Conservation (phyloP, 2,888 invertebrate genomes). For the Amiota mariae region DNA sequence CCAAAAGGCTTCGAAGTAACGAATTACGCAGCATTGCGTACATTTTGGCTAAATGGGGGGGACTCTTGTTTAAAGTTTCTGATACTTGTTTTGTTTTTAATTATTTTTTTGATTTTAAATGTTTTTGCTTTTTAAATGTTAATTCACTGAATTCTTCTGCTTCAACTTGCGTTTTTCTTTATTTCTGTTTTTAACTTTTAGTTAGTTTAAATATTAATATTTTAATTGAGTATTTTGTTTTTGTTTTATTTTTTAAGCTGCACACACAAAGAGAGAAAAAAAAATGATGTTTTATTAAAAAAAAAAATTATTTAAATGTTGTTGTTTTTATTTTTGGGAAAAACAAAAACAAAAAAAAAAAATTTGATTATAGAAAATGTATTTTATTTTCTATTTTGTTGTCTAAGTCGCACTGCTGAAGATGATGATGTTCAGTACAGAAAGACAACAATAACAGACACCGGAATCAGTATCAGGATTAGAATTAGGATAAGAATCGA, state of each 20-base stretch:
- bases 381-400: slow-evolving; percentile 29
- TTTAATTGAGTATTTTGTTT: slow-evolving; percentile 30
- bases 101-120: too few species aligned
- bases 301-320: slow-evolving; percentile 17
- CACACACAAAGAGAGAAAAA: slow-evolving; percentile 1
- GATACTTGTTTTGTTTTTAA: too few species aligned
- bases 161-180: slow-evolving; percentile 24
- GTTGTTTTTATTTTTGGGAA: slow-evolving; percentile 20
- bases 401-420: slow-evolving; percentile 41
- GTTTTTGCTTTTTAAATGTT: too few species aligned
- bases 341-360: slow-evolving; percentile 24
- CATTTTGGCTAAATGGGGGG: slow-evolving; percentile 50
- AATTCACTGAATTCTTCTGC: background rate
- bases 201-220: too few species aligned
- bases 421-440: background rate
- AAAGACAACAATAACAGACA: background rate
- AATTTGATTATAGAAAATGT: background rate
- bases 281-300: background rate
- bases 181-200: slow-evolving; percentile 21
- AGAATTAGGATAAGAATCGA: too few species aligned
- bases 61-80: too few species aligned
- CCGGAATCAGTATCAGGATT: too few species aligned
- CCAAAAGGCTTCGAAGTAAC: slow-evolving; percentile 64
- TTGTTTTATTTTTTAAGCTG: slow-evolving; percentile 11
- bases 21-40: slow-evolving; percentile 63